These are phyloP conservation scores for Chiloscyllium plagiosum DNA, from an alignment of 2,113 vertebrate species.

Conservation along the genomic window DNA sequence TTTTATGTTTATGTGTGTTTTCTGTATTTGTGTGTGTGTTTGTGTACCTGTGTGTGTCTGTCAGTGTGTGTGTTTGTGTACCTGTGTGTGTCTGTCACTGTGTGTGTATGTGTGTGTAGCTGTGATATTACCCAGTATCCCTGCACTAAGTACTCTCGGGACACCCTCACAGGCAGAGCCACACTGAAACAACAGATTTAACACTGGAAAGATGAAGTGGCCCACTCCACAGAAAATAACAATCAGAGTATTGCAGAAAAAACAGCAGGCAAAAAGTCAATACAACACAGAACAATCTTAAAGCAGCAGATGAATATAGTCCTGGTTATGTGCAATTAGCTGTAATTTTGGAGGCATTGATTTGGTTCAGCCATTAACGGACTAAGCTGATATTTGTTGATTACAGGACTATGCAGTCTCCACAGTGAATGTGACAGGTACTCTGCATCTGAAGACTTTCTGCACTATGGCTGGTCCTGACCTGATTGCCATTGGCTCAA, in stretches of 20 bases:
- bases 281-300: neutral
- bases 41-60: neutral
- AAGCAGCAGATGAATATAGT: neutral
- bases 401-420: conserved; percentile 83
- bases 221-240: neutral
- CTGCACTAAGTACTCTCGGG: neutral
- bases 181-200: neutral
- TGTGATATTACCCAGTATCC: neutral
- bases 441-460: conserved; percentile 88
- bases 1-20: neutral
- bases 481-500: conserved; percentile 86
- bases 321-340: neutral
- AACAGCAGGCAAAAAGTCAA: neutral
- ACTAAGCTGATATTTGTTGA: conserved; percentile 40
- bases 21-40: neutral
- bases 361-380: neutral
- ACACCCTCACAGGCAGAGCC: neutral
- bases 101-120: neutral
- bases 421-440: conserved; percentile 73
- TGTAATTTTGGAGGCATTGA: neutral
- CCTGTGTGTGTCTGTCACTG: neutral
- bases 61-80: neutral
- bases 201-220: neutral
- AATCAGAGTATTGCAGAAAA: neutral
- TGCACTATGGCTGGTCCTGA: conserved; percentile 97